Conservation (phyloP, 2,113 vertebrate genomes). For the western clawed frog (Xenopus tropicalis) region DNA sequence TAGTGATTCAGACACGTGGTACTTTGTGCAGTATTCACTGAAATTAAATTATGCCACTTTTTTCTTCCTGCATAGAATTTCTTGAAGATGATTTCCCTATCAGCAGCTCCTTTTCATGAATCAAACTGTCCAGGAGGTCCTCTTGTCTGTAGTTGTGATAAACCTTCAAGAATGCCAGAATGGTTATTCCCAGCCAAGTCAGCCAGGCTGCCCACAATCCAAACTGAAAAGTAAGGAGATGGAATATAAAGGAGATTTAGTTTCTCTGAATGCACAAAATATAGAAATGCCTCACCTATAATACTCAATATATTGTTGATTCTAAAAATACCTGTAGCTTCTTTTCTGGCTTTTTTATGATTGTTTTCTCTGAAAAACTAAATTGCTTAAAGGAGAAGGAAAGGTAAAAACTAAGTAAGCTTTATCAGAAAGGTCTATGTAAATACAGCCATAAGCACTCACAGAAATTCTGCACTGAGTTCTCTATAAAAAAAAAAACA, state of each 20-base stretch:
- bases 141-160: conserved; percentile 93
- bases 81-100: conserved; percentile 76
- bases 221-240: conserved; percentile 65
- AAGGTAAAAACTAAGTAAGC: no score
- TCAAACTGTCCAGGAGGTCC: conserved; percentile 88
- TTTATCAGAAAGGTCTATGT: no score
- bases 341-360: no score
- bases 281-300: no score
- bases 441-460: no score
- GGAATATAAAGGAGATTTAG: background rate
- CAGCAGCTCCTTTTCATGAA: conserved; percentile 93
- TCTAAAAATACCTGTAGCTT: no score
- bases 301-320: no score
- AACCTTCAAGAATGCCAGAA: conserved; percentile 92
- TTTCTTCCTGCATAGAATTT: conserved; percentile 69
- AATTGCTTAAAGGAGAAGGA: no score
- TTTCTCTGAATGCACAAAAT: no score
- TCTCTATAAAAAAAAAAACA: no score
- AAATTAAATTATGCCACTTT: conserved; percentile 81
- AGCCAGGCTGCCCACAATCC: conserved; percentile 96
- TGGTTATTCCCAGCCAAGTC: conserved; percentile 85
- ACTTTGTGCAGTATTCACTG: background rate
- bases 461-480: no score
- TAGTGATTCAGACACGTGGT: background rate
- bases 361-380: no score